Percentiles rank a stretch among this genome's conserved stretches.
Conservation (phyloP, 2,113 vertebrate genomes). For the Macrotis lagotis region DNA sequence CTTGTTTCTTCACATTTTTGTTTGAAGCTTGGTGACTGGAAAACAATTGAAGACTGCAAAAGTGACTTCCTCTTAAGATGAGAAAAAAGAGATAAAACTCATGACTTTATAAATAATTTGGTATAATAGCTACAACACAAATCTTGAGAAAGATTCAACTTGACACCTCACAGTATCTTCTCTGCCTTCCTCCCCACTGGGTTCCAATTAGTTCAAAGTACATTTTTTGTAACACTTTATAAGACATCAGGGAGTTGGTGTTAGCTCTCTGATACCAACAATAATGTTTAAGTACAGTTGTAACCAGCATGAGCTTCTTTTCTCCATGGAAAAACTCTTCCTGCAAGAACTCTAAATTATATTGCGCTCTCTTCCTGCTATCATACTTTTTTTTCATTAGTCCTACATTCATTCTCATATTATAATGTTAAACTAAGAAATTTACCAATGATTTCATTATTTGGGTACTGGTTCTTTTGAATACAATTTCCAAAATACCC, state of each 20-base stretch:
- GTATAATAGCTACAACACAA: constrained; percentile 9
- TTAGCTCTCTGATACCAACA: constrained; percentile 42
- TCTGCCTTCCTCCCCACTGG: constrained; percentile 40
- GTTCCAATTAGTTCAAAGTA: constrained; percentile 63
- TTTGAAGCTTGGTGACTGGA: background rate
- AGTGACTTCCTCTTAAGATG: background rate
- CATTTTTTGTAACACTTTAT: constrained; percentile 44
- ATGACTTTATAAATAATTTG: constrained; percentile 32
- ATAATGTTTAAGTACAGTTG: constrained; percentile 52
- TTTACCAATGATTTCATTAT: constrained; percentile 44
- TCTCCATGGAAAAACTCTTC: background rate
- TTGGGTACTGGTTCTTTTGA: constrained; percentile 31
- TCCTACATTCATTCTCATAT: constrained; percentile 19
- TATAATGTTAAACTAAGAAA: constrained; percentile 53
- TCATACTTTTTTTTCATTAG: constrained; percentile 49
- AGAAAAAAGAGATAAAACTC: constrained; percentile 13
- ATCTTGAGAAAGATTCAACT: constrained; percentile 13
- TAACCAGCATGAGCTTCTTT: constrained; percentile 48
- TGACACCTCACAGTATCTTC: constrained; percentile 46
- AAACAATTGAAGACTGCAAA: background rate
- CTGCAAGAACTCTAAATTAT: constrained; percentile 40
- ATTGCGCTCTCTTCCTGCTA: constrained; percentile 4
- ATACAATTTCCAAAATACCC: background rate
- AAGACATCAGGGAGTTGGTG: constrained; percentile 41
- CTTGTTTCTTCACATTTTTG: background rate